These are phyloP conservation scores for Eupeodes luniger DNA, from an alignment of 2,888 invertebrate genomes.

Conservation along the genomic window DNA sequence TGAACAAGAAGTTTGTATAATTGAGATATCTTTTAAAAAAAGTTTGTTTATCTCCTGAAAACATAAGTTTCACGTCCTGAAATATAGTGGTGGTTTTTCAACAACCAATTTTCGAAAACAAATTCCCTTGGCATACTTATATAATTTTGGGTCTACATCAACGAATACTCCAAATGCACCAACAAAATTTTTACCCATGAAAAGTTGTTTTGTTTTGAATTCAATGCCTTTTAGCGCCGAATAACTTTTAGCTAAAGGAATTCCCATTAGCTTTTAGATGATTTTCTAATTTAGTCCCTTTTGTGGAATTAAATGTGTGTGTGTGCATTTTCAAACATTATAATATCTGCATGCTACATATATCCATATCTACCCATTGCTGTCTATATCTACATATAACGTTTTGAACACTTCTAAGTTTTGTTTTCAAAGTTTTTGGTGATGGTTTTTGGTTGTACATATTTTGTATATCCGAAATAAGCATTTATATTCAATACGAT, in stretches of 20 bases:
- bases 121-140: neutral
- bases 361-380: neutral
- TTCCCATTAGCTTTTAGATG: conserved; percentile 71
- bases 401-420: conserved; percentile 45
- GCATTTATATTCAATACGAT: conserved; percentile 29
- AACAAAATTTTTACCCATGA: neutral
- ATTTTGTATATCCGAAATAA: neutral
- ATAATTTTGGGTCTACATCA: neutral
- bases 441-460: neutral
- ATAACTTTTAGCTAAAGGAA: conserved; percentile 59
- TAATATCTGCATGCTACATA: neutral
- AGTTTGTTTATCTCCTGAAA: too few species aligned
- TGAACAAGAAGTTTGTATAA: too few species aligned
- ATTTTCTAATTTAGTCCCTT: conserved; percentile 74
- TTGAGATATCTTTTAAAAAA: too few species aligned
- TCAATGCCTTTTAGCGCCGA: conserved; percentile 42
- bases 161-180: neutral
- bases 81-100: too few species aligned
- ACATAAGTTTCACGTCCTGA: too few species aligned
- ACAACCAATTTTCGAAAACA: too few species aligned
- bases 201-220: conserved; percentile 13
- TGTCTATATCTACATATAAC: neutral
- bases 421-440: conserved; percentile 16
- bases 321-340: neutral
- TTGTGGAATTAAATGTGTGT: conserved; percentile 41